Conservation (phyloP, 2,888 invertebrate species). For the Drosophila stalkeri region DNA sequence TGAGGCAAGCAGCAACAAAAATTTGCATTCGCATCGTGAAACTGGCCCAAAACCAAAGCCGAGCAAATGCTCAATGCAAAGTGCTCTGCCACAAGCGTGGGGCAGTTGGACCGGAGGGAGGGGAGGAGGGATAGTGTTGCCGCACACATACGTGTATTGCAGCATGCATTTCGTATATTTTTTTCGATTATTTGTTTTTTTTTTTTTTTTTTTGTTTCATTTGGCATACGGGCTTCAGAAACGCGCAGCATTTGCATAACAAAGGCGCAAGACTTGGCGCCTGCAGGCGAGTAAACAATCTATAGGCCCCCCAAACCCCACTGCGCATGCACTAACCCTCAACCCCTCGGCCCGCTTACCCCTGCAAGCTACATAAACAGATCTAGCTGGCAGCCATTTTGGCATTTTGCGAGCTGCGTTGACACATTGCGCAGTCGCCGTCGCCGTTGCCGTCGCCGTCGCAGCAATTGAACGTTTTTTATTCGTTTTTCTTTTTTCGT, state of each 20-base stretch:
- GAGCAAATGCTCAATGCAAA: slow-evolving; percentile 43
- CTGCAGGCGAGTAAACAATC: slow-evolving; percentile 63
- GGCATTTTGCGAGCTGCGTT: slow-evolving; percentile 62
- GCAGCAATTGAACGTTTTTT: slow-evolving; percentile 37
- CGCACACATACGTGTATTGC: slow-evolving; percentile 40
- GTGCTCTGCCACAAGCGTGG: slow-evolving; percentile 28
- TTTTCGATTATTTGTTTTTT: not conserved
- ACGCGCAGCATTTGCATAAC: slow-evolving; percentile 70
- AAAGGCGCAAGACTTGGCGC: slow-evolving; percentile 77
- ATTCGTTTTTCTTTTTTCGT: not conserved
- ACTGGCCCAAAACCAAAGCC: slow-evolving; percentile 62
- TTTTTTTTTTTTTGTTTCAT: slow-evolving; percentile 8
- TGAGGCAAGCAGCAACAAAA: slow-evolving; percentile 55
- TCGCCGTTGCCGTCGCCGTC: slow-evolving; percentile 24
- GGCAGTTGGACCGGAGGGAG: not conserved
- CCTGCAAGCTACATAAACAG: slow-evolving; percentile 24
- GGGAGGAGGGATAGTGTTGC: slow-evolving; percentile 19
- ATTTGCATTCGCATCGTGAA: slow-evolving; percentile 65
- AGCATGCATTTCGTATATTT: slow-evolving; percentile 15
- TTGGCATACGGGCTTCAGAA: slow-evolving; percentile 45
- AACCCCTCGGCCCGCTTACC: not conserved
- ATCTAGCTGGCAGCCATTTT: slow-evolving; percentile 48
- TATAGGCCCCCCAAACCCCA: slow-evolving; percentile 2
- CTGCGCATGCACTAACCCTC: not conserved
- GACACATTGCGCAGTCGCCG: slow-evolving; percentile 67